Base-by-base conservation (phyloP, 2,113 vertebrate species). In the Calypte anna region DNA sequence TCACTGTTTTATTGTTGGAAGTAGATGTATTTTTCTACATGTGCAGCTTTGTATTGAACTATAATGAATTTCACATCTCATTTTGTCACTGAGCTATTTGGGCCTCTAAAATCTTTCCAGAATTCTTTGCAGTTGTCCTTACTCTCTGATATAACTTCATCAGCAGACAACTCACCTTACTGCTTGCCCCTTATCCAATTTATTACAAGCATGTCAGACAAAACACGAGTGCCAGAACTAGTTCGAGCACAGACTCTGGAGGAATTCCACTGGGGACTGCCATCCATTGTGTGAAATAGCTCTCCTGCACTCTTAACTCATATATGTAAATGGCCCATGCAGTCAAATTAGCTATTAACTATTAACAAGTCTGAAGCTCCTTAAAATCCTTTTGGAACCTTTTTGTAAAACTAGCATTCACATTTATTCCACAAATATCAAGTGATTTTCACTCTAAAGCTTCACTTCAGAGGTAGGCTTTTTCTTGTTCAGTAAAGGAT, bases 261-360 rank as follows among this genome's bases (percentile, higher is more conserved):
- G 27, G 6, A 46, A 54, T 70, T 78, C n/a, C 21, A 6, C 3
- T 67, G 14, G 17, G 58, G 31, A 46, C 15, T 2, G 15, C 10
- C 5, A 3, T 50, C 20, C 18, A 2, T n/a, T 75, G 3, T 31
- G 10, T 0, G 0, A 85, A 79, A 78, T 11, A 44, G 7, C 7
- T 73, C 14, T 53, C 5, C n/a, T 16, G 7, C 0, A 0, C 5
- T 55, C 18, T 61, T 27, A 72, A 40, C 68, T 76, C 2, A 12
- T 46, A 24, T 21, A 2, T 82, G 88, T 38, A 55, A 70, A 40
- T 48, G 33, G 20, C 30, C 14, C 9, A 4, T 72, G 21, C 3
- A 51, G 9, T 46, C 18, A 40, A 40, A 40, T 40, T 40, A 40
- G 40, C 40, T 40, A 13, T 40, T 40, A 40, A 40, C 0, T 43